Evolutionary conservation across 2,888 invertebrate species (phyloP).

Genomic region (Sipha maydis): DNA sequence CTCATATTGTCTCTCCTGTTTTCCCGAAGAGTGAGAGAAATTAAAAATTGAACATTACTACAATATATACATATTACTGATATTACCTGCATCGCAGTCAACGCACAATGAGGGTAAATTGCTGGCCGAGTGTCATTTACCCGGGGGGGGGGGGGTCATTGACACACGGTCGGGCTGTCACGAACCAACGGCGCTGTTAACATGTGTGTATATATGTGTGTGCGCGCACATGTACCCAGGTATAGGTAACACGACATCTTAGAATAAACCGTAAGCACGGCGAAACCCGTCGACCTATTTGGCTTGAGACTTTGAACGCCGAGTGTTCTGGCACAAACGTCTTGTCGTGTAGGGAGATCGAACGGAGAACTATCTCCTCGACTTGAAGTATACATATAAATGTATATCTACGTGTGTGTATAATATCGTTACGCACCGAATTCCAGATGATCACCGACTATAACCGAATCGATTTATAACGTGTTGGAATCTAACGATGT

Average conservation of each 20-base stretch:
- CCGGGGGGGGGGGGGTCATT: constrained; percentile 29
- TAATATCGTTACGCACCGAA: background rate
- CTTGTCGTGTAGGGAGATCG: background rate
- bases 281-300: constrained; percentile 54
- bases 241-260: background rate
- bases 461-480: background rate
- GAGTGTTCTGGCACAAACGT: background rate
- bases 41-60: background rate
- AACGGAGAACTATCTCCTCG: background rate
- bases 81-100: background rate
- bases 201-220: no score
- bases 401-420: background rate
- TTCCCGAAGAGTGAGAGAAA: background rate
- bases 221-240: background rate
- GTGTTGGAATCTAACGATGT: background rate
- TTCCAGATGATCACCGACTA: background rate
- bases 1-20: background rate
- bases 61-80: background rate
- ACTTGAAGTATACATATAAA: background rate
- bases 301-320: constrained; percentile 23
- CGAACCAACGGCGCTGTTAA: background rate
- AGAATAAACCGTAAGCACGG: constrained; percentile 42
- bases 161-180: constrained; percentile 26
- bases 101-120: constrained; percentile 41
- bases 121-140: constrained; percentile 42